Percentiles rank a stretch among this genome's conserved stretches.
Evolutionary conservation across 2,888 invertebrate species (phyloP).

Genomic region (Pristionchus maxplancki): DNA sequence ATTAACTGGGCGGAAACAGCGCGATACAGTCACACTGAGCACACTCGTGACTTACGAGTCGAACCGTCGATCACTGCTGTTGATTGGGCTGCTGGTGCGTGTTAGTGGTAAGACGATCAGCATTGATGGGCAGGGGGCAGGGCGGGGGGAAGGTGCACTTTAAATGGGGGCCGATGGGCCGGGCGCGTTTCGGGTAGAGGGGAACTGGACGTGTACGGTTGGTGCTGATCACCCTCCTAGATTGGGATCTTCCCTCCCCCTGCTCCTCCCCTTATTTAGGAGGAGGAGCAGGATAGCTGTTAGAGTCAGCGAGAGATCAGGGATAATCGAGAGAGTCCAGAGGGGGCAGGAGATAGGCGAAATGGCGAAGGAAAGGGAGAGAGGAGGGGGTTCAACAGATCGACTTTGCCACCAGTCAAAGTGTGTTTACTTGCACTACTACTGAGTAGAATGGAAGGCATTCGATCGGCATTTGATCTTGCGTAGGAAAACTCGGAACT

Average conservation of each 20-base stretch:
- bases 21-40: neutral
- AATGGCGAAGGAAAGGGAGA: conserved; percentile 33
- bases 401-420: neutral
- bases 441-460: neutral
- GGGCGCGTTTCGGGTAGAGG: neutral
- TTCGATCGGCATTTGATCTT: too few relatives aligned
- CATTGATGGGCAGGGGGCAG: neutral
- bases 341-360: neutral
- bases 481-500: too few relatives aligned
- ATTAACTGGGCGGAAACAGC: neutral
- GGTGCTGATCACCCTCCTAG: neutral
- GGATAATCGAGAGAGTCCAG: neutral
- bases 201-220: neutral
- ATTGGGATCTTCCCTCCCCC: too few relatives aligned
- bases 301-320: conserved; percentile 26
- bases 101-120: neutral
- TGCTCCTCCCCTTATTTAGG: neutral
- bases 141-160: neutral
- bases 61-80: neutral
- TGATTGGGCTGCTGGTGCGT: too few relatives aligned
- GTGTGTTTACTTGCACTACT: neutral
- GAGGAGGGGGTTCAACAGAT: conserved; percentile 43
- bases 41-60: neutral
- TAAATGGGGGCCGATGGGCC: neutral
- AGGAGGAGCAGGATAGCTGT: neutral